Evolutionary conservation across 2,113 vertebrate species (phyloP).

Genomic region (Gambusia holbrooki): DNA sequence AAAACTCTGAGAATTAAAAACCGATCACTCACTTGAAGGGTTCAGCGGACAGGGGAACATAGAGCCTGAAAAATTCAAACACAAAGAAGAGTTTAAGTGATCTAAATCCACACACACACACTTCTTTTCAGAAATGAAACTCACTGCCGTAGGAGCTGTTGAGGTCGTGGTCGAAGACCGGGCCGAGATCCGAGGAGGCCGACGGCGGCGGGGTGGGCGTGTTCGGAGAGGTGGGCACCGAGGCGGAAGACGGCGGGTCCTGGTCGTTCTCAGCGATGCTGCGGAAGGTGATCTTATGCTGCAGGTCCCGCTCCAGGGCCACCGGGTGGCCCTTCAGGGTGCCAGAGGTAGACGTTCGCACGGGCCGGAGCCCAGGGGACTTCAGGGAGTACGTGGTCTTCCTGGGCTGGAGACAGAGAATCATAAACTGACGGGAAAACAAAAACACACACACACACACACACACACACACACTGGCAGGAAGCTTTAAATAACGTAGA

Average conservation of each 20-base stretch:
- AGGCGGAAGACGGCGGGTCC: constrained; percentile 76
- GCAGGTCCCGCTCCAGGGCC: constrained; percentile 93
- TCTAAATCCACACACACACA: not conserved
- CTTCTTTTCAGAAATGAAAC: not conserved
- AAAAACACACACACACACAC: no score
- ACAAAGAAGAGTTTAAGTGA: not conserved
- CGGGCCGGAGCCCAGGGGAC: constrained; percentile 87
- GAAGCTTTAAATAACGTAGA: no score
- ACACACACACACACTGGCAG: no score
- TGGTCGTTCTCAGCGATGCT: constrained; percentile 91
- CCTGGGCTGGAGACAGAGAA: constrained; percentile 82
- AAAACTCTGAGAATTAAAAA: not conserved
- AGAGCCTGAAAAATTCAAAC: constrained; percentile 78
- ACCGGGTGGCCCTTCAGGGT: constrained; percentile 89
- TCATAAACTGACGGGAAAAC: no score
- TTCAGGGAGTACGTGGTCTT: constrained; percentile 90
- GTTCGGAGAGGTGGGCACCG: constrained; percentile 93
- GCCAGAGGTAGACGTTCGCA: constrained; percentile 89
- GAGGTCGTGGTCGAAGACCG: constrained; percentile 89
- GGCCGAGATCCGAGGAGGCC: constrained; percentile 89
- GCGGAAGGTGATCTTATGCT: constrained; percentile 94
- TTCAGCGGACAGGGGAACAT: constrained; percentile 86
- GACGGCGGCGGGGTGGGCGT: constrained; percentile 92
- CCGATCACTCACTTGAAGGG: constrained; percentile 87
- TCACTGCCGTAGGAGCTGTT: constrained; percentile 82